A percentile compares a stretch with the other conserved stretches of the same genome.
Evolutionary conservation across 2,888 invertebrate genomes (phyloP).

Genomic region (Halocaridina rubra): DNA sequence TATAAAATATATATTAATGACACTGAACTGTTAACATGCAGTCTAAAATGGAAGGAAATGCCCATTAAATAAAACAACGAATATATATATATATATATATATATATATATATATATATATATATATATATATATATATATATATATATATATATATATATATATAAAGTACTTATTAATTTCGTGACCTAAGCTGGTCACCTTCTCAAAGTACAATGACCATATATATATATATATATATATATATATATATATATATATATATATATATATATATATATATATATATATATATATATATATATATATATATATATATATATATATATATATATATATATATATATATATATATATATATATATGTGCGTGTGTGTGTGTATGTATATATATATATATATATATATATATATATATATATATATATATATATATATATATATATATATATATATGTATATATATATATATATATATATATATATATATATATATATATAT

Average conservation of each 20-base stretch:
- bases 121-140: too few species aligned
- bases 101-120: too few species aligned
- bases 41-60: too few species aligned
- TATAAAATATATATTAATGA: too few species aligned
- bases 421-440: background rate
- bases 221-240: background rate
- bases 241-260: background rate
- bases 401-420: background rate
- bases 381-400: background rate
- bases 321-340: background rate
- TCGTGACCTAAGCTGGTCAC: too few species aligned
- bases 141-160: too few species aligned
- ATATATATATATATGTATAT: background rate
- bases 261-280: background rate
- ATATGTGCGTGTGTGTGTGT: background rate
- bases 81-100: too few species aligned
- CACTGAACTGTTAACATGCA: too few species aligned
- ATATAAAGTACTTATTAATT: too few species aligned
- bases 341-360: background rate
- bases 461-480: background rate
- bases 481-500: background rate
- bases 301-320: background rate
- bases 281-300: background rate
- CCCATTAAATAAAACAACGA: too few species aligned
- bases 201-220: too few species aligned